Base-by-base conservation (phyloP, 1,140 invertebrate genomes). In the Cylas formicarius region DNA sequence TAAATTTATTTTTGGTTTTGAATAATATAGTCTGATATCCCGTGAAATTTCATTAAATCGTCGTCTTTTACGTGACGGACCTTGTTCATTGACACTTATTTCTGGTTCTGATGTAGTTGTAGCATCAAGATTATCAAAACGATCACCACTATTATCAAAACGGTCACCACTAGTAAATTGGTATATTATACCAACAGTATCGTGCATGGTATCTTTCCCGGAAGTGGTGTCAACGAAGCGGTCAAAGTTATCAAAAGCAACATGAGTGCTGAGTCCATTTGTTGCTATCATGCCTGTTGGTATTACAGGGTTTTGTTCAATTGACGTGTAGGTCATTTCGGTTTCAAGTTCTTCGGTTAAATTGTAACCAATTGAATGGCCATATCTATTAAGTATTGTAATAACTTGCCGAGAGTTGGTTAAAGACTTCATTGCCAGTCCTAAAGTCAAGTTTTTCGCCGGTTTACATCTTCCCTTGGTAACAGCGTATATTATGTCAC, bases 211-310 rank as follows among this genome's bases (percentile, higher is more conserved):
- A 43, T 67, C 64, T 50, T 66, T 68, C 17, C 68, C 67, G 46
- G 19, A 56, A 11, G 38, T 10, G 11, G 67, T 70, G 29, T 72
- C 64, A n/a, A 65, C 65, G 29, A 54, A 67, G 1, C 65, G 47
- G 52, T 71, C 68, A 38, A 62, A 72, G 56, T 70, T 71, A 44
- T 71, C 67, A 37, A 56, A 71, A 0, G 67, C 68, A 26, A 70
- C 48, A 36, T 55, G 40, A 24, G 66, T 70, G 29, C 33, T 47
- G 8, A 51, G 31, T 17, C 44, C 26, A 26, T 48, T 36, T 29
- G 14, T 11, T 32, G n/a, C 18, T 29, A 2, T 20, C 39, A 66
- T 65, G 2, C 48, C 55, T 19, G 42, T n/a, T 19, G n/a, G n/a
- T n/a, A n/a, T n/a, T n/a, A n/a, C n/a, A n/a, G n/a, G n/a, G 4